Conservation (phyloP, 2,888 invertebrate genomes). For the Prosopocoilus inquinatus region DNA sequence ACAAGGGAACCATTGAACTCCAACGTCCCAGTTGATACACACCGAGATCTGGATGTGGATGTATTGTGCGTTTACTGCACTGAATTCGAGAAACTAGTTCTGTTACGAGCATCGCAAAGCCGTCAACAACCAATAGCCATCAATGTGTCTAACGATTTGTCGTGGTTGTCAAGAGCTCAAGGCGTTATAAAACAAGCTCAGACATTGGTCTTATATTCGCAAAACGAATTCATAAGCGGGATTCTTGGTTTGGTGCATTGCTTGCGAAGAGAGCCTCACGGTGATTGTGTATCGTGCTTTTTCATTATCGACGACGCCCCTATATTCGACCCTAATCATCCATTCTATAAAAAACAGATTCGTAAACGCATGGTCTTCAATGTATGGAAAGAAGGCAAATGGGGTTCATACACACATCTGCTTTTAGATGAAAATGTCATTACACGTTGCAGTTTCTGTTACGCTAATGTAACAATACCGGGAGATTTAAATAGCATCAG, state of each 20-base stretch:
- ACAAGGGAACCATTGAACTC: not conserved
- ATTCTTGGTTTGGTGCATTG: slow-evolving; percentile 84
- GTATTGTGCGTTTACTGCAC: not conserved
- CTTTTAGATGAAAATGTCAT: slow-evolving; percentile 24
- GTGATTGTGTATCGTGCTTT: slow-evolving; percentile 57
- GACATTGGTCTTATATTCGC: slow-evolving; percentile 53
- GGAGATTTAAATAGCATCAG: slow-evolving; percentile 81
- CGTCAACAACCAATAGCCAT: slow-evolving; percentile 9
- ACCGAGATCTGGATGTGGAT: not conserved
- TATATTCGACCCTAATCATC: slow-evolving; percentile 60
- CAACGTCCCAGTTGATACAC: not conserved
- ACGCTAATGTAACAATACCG: slow-evolving; percentile 69
- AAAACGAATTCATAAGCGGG: slow-evolving; percentile 67
- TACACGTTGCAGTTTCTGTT: slow-evolving; percentile 62
- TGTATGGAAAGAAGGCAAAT: slow-evolving; percentile 39
- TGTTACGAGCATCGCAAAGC: not conserved
- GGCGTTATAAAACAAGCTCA: slow-evolving; percentile 2
- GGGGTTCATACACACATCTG: slow-evolving; percentile 46
- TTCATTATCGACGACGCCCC: slow-evolving; percentile 62
- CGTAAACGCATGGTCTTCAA: slow-evolving; percentile 40
- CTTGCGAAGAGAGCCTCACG: slow-evolving; percentile 63
- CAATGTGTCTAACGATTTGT: slow-evolving; percentile 31
- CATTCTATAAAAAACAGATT: slow-evolving; percentile 65
- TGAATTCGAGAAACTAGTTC: not conserved
- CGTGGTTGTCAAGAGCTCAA: slow-evolving; percentile 6